phyloP scores from a whole-genome alignment of 1,140 invertebrate genomes.

The Whitmania pigra region DNA sequence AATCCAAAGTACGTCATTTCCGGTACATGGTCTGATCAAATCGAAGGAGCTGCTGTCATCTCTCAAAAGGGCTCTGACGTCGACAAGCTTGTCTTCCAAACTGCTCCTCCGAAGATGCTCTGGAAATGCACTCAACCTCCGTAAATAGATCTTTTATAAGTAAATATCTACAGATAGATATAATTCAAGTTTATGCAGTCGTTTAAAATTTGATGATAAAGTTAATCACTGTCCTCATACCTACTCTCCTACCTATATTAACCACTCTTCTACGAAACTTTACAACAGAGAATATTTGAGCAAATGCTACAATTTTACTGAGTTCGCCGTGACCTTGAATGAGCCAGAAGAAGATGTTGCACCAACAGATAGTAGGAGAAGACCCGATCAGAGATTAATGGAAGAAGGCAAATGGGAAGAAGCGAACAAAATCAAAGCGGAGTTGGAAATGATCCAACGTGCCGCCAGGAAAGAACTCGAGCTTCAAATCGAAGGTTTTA shows the following conservation, averaged over 20 bases:
- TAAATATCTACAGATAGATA: too few species aligned
- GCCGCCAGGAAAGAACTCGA: conserved; percentile 28
- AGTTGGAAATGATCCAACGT: conserved; percentile 86
- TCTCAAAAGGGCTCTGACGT: neutral
- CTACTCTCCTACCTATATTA: too few species aligned
- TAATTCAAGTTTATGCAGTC: too few species aligned
- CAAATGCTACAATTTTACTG: conserved; percentile 72
- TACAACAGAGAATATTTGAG: conserved; percentile 41
- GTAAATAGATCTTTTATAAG: conserved; percentile 30
- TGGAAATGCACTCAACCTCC: conserved; percentile 71
- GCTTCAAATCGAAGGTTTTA: neutral
- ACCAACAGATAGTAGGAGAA: conserved; percentile 80
- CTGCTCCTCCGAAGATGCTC: conserved; percentile 63
- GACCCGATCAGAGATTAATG: conserved; percentile 94
- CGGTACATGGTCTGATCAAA: neutral
- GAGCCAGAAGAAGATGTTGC: conserved; percentile 80
- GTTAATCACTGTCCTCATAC: too few species aligned
- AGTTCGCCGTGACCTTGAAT: conserved; percentile 87
- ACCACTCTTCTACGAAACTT: neutral
- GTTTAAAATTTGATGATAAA: too few species aligned
- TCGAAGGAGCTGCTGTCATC: neutral
- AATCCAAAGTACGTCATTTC: neutral
- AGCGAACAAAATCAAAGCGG: conserved; percentile 75
- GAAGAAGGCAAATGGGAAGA: conserved; percentile 90
- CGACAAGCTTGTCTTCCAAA: conserved; percentile 48